phyloP scores from a whole-genome alignment of 2,113 vertebrate genomes.

The Formicarius rufipectus region DNA sequence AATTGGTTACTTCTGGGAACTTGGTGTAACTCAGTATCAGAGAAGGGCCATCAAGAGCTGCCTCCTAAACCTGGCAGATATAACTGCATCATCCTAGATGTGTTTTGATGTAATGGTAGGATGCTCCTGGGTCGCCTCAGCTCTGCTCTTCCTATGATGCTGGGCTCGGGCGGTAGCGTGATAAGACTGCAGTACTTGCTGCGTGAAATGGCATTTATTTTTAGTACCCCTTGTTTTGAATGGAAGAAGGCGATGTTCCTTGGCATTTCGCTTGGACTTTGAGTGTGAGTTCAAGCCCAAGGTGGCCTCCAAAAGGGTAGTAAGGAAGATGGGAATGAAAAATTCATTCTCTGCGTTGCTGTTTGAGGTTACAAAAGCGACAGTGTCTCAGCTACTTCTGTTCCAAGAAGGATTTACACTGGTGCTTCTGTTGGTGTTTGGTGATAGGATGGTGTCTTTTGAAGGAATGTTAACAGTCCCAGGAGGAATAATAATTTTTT shows the following conservation, averaged over 20 bases:
- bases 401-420: not conserved
- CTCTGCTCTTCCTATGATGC: not conserved
- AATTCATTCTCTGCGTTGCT: not conserved
- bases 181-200: not conserved
- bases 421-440: not conserved
- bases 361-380: not conserved
- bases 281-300: not conserved
- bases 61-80: not conserved
- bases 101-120: not conserved
- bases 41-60: not conserved
- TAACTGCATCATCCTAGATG: not conserved
- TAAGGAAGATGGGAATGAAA: not conserved
- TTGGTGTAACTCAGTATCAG: not conserved
- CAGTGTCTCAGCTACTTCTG: fast-evolving
- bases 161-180: not conserved
- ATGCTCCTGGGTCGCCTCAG: not conserved
- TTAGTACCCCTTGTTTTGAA: not conserved
- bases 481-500: not conserved
- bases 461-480: not conserved
- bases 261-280: not conserved
- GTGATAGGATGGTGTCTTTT: not conserved
- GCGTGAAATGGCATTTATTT: not conserved
- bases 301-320: not conserved
- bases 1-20: not conserved
- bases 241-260: not conserved